Evolutionary conservation across 2,888 invertebrate genomes (phyloP), one percentile per base, ranked within the genome.

Genomic region (Drosophila austrosaltans): DNA sequence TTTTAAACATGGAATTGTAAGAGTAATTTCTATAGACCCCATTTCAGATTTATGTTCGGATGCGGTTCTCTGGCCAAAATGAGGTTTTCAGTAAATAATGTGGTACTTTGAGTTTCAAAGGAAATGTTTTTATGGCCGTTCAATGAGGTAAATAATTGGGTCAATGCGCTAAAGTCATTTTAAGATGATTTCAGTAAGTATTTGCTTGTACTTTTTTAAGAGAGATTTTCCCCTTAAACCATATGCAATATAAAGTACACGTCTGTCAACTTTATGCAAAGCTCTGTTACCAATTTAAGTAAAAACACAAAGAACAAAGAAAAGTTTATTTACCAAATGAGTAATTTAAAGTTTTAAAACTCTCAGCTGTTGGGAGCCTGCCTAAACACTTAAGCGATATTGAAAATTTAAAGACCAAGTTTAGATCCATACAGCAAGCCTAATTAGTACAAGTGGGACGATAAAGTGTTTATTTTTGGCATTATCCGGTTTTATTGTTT

Each of bases 1-100:
- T 80, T 84, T 83, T 87, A 83, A 87, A 77, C 84, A 77, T 66
- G 78, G 67, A 71, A 36, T 66, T 61, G 58, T 66, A 53, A 72
- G 77, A 70, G 58, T 76, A 58, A 58, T 66, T 75, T 82, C 79
- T 77, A 79, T 82, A 72, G 77, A 57, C 65, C 22, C 22, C 48
- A 36, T n/a, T 53, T 12, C 48, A 75, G 83, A 82, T 82, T 82
- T 82, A 82, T 82, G 79, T 66, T 58, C 39, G 64, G 53, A 54
- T 68, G 63, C 60, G 63, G 67, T 63, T 57, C 53, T 25, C 66
- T 60, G 48, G 60, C 48, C 69, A 69, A 70, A 70, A 69, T 63
- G 69, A 54, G 54, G 54, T 54, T 57, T 22, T 57, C 20, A 3
- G 48, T 30, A 77, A 75, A 72, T 77, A 58, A 82, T 82, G 85